Percentiles rank a stretch among this genome's conserved stretches.
phyloP scores from a whole-genome alignment of 2,888 invertebrate species.

The Eugnorisma glareosa region DNA sequence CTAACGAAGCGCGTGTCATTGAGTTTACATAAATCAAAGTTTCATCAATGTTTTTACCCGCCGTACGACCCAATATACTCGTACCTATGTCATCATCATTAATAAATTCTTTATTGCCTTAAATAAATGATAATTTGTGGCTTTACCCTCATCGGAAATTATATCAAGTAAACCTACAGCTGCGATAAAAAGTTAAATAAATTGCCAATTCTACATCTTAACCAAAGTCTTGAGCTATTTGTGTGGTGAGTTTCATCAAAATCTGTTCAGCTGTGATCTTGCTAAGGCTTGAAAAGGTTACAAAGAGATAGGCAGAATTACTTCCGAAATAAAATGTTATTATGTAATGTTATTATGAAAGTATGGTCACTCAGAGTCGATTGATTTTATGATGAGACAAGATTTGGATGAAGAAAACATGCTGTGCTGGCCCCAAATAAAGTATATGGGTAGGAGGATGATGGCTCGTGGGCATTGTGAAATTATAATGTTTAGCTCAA shows the following conservation, averaged over 20 bases:
- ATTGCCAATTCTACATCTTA: too few species aligned
- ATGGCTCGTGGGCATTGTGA: neutral
- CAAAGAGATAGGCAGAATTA: neutral
- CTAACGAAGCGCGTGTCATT: constrained; percentile 33
- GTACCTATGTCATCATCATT: neutral
- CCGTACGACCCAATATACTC: neutral
- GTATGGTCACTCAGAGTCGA: neutral
- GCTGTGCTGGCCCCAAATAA: neutral
- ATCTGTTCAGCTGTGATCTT: neutral
- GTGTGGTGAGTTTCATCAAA: neutral
- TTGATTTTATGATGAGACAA: too few species aligned
- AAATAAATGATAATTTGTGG: too few species aligned
- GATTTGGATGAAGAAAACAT: neutral
- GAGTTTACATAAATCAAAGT: constrained; percentile 41
- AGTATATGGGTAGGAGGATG: too few species aligned
- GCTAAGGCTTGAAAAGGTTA: neutral
- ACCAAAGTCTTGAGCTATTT: neutral
- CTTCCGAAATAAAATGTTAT: neutral
- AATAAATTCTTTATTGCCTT: too few species aligned
- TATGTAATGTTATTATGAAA: too few species aligned
- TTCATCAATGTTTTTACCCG: constrained; percentile 1
- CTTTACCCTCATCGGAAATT: neutral
- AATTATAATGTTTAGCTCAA: neutral
- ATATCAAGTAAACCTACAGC: neutral
- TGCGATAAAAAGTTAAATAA: neutral